Conservation (phyloP, 2,888 invertebrate genomes). For the Xestia c-nigrum region DNA sequence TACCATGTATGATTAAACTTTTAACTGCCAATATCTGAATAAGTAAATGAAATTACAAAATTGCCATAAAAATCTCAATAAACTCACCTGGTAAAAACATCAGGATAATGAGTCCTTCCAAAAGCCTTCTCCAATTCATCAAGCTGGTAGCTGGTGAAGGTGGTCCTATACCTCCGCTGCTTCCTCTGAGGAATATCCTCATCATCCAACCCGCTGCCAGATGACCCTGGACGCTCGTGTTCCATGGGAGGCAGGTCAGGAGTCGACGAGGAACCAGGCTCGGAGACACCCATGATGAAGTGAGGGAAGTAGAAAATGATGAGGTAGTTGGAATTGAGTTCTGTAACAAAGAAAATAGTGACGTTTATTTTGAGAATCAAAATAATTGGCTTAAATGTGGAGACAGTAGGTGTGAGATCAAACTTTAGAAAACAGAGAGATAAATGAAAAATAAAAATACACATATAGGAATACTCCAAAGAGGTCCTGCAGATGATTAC, state of each 20-base stretch:
- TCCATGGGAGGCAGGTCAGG: constrained; percentile 81
- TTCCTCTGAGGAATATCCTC: constrained; percentile 97
- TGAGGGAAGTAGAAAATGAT: constrained; percentile 59
- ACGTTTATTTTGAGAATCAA: constrained; percentile 4
- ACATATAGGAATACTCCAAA: neutral
- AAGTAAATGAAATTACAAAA: neutral
- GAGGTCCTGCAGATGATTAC: neutral
- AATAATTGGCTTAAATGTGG: neutral
- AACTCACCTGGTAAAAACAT: constrained; percentile 97
- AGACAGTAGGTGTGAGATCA: neutral
- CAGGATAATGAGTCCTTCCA: constrained; percentile 99
- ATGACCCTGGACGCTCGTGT: constrained; percentile 83
- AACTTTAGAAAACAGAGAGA: neutral
- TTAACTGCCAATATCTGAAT: neutral
- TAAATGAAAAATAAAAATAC: neutral
- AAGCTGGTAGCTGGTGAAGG: constrained; percentile 98
- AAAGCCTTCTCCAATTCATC: constrained; percentile 99
- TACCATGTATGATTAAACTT: neutral
- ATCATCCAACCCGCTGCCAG: constrained; percentile 89
- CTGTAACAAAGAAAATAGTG: constrained; percentile 69
- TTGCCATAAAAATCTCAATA: neutral
- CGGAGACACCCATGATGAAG: constrained; percentile 84
- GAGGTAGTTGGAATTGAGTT: constrained; percentile 55
- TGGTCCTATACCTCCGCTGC: constrained; percentile 97
- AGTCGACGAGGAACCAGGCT: constrained; percentile 81